Evolutionary conservation across 2,888 invertebrate genomes (phyloP), one percentile per base, ranked within the genome.

Genomic region (Tetranychus piercei): DNA sequence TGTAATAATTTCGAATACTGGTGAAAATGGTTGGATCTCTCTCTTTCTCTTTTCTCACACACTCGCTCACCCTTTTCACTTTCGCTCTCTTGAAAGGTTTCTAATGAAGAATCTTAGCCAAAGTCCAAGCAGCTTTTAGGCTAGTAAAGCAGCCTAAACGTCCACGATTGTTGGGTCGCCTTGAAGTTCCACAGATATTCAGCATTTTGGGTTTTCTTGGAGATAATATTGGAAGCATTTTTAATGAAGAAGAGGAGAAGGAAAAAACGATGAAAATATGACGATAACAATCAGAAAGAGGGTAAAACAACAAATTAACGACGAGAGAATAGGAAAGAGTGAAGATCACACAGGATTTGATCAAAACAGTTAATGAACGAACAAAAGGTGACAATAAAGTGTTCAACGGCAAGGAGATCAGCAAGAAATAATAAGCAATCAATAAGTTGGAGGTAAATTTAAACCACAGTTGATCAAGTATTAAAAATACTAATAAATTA

Each of bases 101-200:
- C 76, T 67, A 77, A 69, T 76, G 76, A 20, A 78, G 72, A n/a
- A 76, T 74, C 76, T 80, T 76, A 70, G 78, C 77, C 74, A 76
- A 66, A 75, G 76, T 78, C 78, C 78, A 78, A 34, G 76, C 76
- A 73, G 77, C 78, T 76, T 75, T 78, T 73, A 78, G 44, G 66
- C 72, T 72, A 6, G 71, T 71, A 43, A 74, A 71, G 64, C 74
- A 74, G 72, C 74, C 69, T 23, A 69, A 69, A 11, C 69, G 20
- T 11, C 69, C 22, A 23, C 69, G 69, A 69, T 69, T 20, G 20
- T 69, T 69, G 69, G 11, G 11, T 55, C 55, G 55, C 15, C 55
- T 55, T 55, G 55, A 55, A 55, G 8, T 22, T n/a, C 34, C 20
- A 20, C 20, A 69, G 4, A 69, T 20, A 69, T 69, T 69, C n/a